Evolutionary conservation across 2,888 invertebrate genomes (phyloP).

Genomic region (Drosophila lacicola): DNA sequence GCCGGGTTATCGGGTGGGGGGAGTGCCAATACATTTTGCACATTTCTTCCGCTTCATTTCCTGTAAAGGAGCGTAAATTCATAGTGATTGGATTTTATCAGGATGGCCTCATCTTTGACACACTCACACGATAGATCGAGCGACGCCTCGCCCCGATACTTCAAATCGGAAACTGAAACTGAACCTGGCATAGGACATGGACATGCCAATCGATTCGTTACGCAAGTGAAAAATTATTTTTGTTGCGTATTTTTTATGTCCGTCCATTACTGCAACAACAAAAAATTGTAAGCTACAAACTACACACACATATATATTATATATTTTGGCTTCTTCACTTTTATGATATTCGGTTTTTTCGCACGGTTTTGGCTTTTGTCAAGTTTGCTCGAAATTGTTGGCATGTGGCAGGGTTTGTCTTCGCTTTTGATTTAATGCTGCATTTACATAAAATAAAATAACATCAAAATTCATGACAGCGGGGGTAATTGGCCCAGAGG

Average conservation of each 20-base stretch:
- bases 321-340: conserved; percentile 44
- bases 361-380: conserved; percentile 67
- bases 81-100: conserved; percentile 81
- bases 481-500: conserved; percentile 56
- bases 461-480: conserved; percentile 18
- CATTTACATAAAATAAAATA: conserved; percentile 68
- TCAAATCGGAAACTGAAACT: conserved; percentile 23
- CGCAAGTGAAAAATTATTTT: conserved; percentile 81
- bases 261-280: conserved; percentile 65
- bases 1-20: not conserved
- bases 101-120: conserved; percentile 80
- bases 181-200: conserved; percentile 55
- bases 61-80: conserved; percentile 81
- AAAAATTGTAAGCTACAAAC: conserved; percentile 52
- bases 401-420: conserved; percentile 56
- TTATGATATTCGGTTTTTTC: conserved; percentile 34
- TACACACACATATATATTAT: conserved; percentile 11
- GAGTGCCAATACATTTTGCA: conserved; percentile 79
- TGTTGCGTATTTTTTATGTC: conserved; percentile 74
- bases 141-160: conserved; percentile 8
- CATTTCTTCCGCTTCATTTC: conserved; percentile 80
- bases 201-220: conserved; percentile 78
- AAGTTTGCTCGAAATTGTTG: conserved; percentile 70
- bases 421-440: conserved; percentile 76
- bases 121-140: conserved; percentile 54